Conservation (phyloP, 2,797 vertebrate species). For the Monodelphis domestica region DNA sequence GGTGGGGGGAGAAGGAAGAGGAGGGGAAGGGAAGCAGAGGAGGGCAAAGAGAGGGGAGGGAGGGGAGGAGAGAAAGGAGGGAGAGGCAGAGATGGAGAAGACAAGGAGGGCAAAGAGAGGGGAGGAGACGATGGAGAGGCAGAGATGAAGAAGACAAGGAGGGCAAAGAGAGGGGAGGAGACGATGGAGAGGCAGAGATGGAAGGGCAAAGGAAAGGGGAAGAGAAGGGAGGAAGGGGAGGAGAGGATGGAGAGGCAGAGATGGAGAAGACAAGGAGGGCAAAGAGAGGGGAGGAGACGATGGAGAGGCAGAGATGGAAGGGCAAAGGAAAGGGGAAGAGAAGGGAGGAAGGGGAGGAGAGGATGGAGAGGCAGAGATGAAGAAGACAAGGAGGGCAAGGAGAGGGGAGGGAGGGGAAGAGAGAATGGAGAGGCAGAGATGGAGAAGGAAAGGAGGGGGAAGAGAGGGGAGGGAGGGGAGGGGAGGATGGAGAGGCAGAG, state of each 20-base stretch:
- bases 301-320: too few relatives aligned
- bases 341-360: background rate
- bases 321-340: background rate
- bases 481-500: too few relatives aligned
- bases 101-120: background rate
- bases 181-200: too few relatives aligned
- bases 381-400: slow-evolving; percentile 24
- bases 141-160: background rate
- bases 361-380: background rate
- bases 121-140: background rate
- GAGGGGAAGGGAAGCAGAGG: background rate
- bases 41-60: background rate
- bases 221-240: too few relatives aligned
- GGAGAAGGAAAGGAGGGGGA: too few relatives aligned
- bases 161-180: too few relatives aligned
- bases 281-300: too few relatives aligned
- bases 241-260: too few relatives aligned
- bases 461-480: too few relatives aligned
- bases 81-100: background rate
- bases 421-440: too few relatives aligned
- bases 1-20: background rate
- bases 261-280: background rate
- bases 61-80: too few relatives aligned
- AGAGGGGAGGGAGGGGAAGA: too few relatives aligned
- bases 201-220: accelerated